A percentile compares a stretch with the other conserved stretches of the same genome.
Evolutionary conservation across 2,113 vertebrate genomes (phyloP).

Genomic region (Dasyurus viverrinus): DNA sequence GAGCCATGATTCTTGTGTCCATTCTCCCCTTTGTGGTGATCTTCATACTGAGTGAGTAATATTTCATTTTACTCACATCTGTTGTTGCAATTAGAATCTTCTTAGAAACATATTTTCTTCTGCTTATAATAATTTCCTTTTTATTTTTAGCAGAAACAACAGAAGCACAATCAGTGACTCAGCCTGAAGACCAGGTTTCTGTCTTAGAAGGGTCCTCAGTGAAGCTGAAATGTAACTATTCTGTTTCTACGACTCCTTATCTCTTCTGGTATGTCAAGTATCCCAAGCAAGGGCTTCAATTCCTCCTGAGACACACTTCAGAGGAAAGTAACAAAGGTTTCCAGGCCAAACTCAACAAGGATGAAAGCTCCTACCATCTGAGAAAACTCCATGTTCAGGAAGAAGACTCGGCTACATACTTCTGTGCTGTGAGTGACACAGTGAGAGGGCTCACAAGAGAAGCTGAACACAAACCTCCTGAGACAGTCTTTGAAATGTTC

Average conservation of each 20-base stretch:
- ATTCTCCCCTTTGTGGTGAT: neutral
- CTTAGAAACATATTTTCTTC: neutral
- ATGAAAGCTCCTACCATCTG: constrained; percentile 52
- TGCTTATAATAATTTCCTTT: neutral
- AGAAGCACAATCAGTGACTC: constrained; percentile 17
- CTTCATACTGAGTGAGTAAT: constrained; percentile 29
- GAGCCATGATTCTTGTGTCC: constrained; percentile 16
- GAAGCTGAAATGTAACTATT: constrained; percentile 44
- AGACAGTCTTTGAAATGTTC: neutral
- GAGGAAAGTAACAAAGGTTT: constrained; percentile 19
- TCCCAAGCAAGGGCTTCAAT: neutral
- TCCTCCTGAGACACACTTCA: neutral
- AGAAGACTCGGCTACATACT: neutral
- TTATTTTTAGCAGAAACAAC: constrained; percentile 48
- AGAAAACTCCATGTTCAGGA: neutral
- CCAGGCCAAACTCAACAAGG: constrained; percentile 1
- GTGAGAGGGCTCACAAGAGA: neutral
- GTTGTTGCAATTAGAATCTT: neutral
- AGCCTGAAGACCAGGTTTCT: neutral
- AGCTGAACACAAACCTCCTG: constrained; percentile 26
- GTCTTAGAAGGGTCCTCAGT: neutral
- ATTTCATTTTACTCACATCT: neutral
- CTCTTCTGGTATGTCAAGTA: constrained; percentile 42
- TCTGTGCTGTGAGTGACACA: constrained; percentile 50
- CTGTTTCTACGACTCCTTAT: accelerated